phyloP scores from a whole-genome alignment of 2,113 vertebrate species.

The Serinus canaria region DNA sequence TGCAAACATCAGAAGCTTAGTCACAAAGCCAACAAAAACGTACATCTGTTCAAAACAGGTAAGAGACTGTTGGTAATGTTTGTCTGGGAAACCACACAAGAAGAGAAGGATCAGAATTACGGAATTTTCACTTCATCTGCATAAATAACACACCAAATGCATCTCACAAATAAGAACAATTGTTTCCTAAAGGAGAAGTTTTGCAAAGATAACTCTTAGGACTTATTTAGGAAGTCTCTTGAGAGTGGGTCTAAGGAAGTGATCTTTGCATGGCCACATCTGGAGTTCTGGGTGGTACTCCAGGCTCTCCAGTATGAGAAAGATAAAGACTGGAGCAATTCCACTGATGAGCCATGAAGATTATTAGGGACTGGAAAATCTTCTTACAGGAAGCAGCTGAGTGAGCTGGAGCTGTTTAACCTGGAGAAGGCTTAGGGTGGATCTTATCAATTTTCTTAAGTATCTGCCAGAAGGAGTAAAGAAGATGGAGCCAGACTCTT shows the following conservation, averaged over 20 bases:
- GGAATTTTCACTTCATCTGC: neutral
- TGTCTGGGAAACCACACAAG: neutral
- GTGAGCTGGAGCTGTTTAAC: neutral
- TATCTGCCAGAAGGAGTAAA: neutral
- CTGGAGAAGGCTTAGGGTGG: neutral
- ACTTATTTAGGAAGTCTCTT: neutral
- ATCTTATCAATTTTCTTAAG: neutral
- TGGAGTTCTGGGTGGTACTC: neutral
- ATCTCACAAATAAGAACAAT: neutral
- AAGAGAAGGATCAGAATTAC: neutral
- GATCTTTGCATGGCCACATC: neutral
- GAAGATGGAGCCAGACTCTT: neutral
- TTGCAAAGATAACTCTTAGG: neutral
- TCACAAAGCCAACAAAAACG: neutral
- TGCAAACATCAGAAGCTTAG: neutral
- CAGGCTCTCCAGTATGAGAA: neutral
- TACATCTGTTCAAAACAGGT: neutral
- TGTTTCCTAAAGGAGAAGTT: neutral
- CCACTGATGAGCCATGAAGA: neutral
- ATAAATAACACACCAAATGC: neutral
- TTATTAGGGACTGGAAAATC: neutral
- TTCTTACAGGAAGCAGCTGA: neutral
- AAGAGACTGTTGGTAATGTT: neutral
- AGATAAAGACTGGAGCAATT: neutral
- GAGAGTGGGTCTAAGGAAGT: neutral